Evolutionary conservation across 2,113 vertebrate species (phyloP), one percentile per base, ranked within the genome.

Genomic region (Macquaria australasica): DNA sequence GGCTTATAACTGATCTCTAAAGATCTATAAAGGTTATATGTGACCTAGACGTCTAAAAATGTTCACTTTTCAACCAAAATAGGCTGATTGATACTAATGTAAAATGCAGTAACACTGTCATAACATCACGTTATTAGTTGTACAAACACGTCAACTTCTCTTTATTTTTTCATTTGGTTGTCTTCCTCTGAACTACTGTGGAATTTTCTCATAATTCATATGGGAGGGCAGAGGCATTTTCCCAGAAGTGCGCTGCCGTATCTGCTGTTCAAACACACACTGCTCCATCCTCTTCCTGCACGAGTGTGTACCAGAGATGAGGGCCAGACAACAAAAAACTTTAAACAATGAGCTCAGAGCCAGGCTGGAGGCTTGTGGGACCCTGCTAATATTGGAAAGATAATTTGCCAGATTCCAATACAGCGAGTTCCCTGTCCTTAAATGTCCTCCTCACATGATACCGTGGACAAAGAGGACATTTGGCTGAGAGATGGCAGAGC

Each of bases 161-260:
- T 21, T 59, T 62, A 51, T 67, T 69, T 59, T 70, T 41, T 5
- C 18, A 16, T 68, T 69, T n/a, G 34, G 48, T 85, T 60, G 43
- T 79, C 67, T 78, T 89, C 72, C 87, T 89, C 55, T 41, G 53
- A 77, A 56, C 66, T 69, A 37, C 76, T 67, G 53, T 87, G 81
- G 84, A 87, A 92, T 74, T 84, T 88, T 85, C 86, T 83, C 78
- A 84, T 72, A 60, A 83, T 76, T 81, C 88, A 64, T 77, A 77
- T 41, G 88, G 85, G 90, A 88, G 72, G 59, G 43, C 21, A 12
- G 73, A 68, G 78, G 66, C 56, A 59, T 83, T 89, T 93, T 88
- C 90, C 90, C 89, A 89, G 84, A 89, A 87, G 75, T 68, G 2
- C 28, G 1, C 31, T 34, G 58, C 48, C 37, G 58, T 82, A 71